phyloP scores from a whole-genome alignment of 2,888 invertebrate genomes.

The Athalia rosae region DNA sequence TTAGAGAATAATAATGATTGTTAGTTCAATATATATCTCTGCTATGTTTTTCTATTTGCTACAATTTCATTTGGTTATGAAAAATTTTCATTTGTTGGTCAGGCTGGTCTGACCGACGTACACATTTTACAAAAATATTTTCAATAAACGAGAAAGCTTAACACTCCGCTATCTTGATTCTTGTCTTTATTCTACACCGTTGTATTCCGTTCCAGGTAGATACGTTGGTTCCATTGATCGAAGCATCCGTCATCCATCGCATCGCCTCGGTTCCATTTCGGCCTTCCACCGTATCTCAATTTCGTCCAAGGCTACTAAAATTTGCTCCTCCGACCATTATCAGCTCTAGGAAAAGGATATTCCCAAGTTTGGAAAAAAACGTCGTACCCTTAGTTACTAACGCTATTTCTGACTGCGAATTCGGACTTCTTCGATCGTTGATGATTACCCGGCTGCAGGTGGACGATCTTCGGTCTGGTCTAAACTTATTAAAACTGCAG shows the following conservation, averaged over 20 bases:
- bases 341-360: too few species aligned
- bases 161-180: conserved; percentile 57
- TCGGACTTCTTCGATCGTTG: too few species aligned
- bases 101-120: conserved; percentile 69
- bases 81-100: conserved; percentile 66
- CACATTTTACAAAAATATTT: conserved; percentile 71
- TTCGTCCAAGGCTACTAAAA: too few species aligned
- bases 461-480: too few species aligned
- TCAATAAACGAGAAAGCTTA: conserved; percentile 71
- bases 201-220: neutral
- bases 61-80: conserved; percentile 60
- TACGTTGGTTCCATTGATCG: neutral
- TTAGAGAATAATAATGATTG: conserved; percentile 51
- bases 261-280: neutral
- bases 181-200: conserved; percentile 17
- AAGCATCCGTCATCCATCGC: neutral
- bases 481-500: too few species aligned
- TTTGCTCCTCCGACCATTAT: too few species aligned
- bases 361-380: too few species aligned
- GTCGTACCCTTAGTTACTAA: too few species aligned
- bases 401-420: too few species aligned
- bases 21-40: conserved; percentile 62
- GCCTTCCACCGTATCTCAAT: too few species aligned
- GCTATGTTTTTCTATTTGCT: conserved; percentile 62
- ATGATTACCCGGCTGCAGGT: too few species aligned